Percentiles rank a stretch among this genome's conserved stretches.
phyloP scores from a whole-genome alignment of 2,113 vertebrate genomes.

The Pycnonotus jocosus region DNA sequence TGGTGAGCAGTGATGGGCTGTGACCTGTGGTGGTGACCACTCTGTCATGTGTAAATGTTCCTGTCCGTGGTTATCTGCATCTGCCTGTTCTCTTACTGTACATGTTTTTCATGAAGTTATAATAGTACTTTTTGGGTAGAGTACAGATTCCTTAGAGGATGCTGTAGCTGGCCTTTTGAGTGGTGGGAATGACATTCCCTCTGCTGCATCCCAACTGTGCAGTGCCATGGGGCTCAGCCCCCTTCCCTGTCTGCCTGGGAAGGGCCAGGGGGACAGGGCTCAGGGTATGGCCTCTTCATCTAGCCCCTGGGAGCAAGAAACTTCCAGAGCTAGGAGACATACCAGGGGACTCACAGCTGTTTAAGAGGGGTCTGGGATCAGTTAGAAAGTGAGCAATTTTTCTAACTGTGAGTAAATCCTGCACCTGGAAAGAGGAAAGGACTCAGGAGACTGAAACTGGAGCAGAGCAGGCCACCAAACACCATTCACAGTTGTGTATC shows the following conservation, averaged over 20 bases:
- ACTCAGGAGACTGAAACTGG: background rate
- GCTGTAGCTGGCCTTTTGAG: background rate
- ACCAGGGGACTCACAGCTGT: background rate
- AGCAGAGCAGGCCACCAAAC: background rate
- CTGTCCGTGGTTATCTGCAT: accelerated
- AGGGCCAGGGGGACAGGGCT: background rate
- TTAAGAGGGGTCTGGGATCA: background rate
- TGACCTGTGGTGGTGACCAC: background rate
- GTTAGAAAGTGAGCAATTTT: background rate
- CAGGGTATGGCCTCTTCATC: background rate
- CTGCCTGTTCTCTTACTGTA: background rate
- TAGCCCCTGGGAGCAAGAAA: background rate
- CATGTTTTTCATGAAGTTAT: background rate
- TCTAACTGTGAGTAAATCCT: background rate
- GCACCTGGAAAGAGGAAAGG: background rate
- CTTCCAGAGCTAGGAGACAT: background rate
- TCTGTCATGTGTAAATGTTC: background rate
- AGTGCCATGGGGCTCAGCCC: background rate
- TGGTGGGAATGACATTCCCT: background rate
- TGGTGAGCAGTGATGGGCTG: background rate
- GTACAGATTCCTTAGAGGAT: background rate
- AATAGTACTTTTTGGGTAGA: background rate
- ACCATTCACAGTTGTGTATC: background rate
- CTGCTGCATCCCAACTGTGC: background rate
- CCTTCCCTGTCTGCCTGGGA: background rate